Evolutionary conservation across 2,113 vertebrate genomes (phyloP), one percentile per base, ranked within the genome.

Genomic region (Cryptotis parvus): DNA sequence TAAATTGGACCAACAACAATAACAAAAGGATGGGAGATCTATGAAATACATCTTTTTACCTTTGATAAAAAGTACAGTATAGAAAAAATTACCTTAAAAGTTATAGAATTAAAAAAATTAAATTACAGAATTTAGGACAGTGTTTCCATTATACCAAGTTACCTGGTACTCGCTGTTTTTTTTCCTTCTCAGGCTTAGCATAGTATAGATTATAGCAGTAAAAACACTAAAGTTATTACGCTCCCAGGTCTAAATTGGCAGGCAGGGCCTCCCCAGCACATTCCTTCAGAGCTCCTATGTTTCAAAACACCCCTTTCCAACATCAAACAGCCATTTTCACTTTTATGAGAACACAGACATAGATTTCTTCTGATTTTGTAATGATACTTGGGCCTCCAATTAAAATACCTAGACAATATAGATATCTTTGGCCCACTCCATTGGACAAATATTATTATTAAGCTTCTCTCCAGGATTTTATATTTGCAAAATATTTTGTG

Each of bases 401-500:
- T 95, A 96, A 96, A 96, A 95, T 96, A 90, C 92, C 88, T 90
- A 96, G 96, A 95, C 94, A 96, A 94, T 94, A 95, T 92, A 84
- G 93, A 91, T 94, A 92, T 93, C 89, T 92, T 96, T 95, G 95
- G 95, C 95, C 73, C 37, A 15, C 58, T 84, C 77, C 73, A 43
- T 43, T 95, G 91, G 72, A 92, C 93, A 95, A 96, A 96, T 96
- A 94, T 96, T 96, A 95, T 96, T 89, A 90, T 83, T 95, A 95
- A 90, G 69, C 43, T 79, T 93, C 92, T 91, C 92, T 96, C 92
- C 94, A 95, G 93, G 89, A 92, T 77, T 95, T 94, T 92, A 77
- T 95, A 94, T 95, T 94, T 95, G 90, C 52, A 83, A 89, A 96
- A 90, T 93, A 95, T 91, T 84, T 73, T 81, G 86, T 70, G 80